Evolutionary conservation across 53 echinoderm and acorn worm genomes (phyloP).

Genomic region (Patiria pectinifera): DNA sequence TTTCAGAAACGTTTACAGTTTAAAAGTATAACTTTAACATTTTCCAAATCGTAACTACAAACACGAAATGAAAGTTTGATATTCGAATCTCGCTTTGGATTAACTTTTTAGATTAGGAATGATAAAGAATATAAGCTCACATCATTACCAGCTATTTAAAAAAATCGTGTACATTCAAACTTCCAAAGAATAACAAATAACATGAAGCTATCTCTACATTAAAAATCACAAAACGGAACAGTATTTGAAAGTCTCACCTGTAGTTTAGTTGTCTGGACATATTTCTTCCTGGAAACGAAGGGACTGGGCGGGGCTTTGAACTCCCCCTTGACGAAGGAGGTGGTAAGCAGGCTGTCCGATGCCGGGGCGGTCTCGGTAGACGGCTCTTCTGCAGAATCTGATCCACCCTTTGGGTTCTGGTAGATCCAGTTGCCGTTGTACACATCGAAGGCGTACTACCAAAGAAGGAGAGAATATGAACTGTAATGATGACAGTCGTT

Average conservation of each 20-base stretch:
- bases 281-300: constrained; percentile 49
- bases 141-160: no score
- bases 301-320: constrained; percentile 90
- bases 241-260: constrained; percentile 11
- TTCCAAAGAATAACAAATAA: no score
- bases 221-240: not conserved
- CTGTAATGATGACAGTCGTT: not conserved
- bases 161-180: no score
- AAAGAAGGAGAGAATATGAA: not conserved
- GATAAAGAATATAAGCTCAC: no score
- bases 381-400: not conserved
- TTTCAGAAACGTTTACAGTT: no score
- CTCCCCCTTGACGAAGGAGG: constrained; percentile 76
- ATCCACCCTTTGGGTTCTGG: constrained; percentile 10
- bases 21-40: no score
- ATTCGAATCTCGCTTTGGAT: no score
- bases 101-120: no score
- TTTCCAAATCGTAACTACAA: no score
- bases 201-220: no score
- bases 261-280: constrained; percentile 46
- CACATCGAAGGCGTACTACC: constrained; percentile 73
- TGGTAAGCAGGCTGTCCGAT: constrained; percentile 77
- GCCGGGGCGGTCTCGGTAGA: not conserved
- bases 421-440: constrained; percentile 67
- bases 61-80: no score